Evolutionary conservation across 2,113 vertebrate species (phyloP).

Genomic region (Numida meleagris): DNA sequence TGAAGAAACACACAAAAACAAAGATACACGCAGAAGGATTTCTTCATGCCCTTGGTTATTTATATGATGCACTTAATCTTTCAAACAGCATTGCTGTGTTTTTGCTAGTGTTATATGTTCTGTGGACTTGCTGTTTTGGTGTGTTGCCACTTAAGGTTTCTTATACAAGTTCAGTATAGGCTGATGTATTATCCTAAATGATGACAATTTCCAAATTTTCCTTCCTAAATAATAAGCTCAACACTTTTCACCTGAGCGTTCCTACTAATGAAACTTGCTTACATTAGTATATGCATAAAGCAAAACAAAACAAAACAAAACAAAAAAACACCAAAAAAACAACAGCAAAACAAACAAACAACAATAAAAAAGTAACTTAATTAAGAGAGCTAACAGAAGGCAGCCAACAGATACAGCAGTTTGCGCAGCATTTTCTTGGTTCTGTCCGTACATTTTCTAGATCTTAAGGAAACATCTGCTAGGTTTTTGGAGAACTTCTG

Average conservation of each 20-base stretch:
- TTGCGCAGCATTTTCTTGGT: background rate
- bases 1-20: background rate
- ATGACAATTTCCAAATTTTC: background rate
- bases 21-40: accelerated
- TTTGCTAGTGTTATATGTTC: background rate
- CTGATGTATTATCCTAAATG: background rate
- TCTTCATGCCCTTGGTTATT: background rate
- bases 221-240: background rate
- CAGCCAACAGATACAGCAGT: background rate
- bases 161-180: background rate
- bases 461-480: background rate
- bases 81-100: background rate
- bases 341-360: too few relatives aligned
- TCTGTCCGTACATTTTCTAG: background rate
- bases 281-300: background rate
- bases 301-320: background rate
- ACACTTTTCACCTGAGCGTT: background rate
- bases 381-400: background rate
- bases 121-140: background rate
- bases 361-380: background rate
- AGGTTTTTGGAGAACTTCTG: background rate
- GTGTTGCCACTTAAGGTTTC: background rate
- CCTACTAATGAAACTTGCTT: background rate
- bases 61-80: background rate
- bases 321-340: too few relatives aligned